Base-by-base conservation (phyloP, 2,888 invertebrate genomes). In the Acanthosepion esculentum region DNA sequence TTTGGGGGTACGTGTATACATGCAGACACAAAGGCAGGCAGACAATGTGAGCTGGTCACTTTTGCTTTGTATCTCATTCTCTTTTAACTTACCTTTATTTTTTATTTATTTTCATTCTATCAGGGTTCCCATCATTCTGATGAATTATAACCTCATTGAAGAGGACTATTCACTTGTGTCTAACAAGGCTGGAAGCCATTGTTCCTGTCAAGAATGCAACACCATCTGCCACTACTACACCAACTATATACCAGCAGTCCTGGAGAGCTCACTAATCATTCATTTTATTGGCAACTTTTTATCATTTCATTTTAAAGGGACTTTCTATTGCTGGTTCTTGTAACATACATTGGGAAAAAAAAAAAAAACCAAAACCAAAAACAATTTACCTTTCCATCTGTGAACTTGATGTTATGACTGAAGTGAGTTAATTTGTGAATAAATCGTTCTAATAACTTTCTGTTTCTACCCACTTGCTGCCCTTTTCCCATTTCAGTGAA, bases 91-190 rank as follows among this genome's bases (percentile, higher is more conserved):
- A n/a, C n/a, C n/a, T 15, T 59, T 59, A 59, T 59, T 59, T 59
- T 59, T 53, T 92, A 92, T 92, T 92, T 53, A n/a, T 93, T 93
- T 93, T 93, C 93, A 48, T 93, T n/a, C 53, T 93, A 48, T 50
- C 93, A 93, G 93, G 93, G 50, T 53, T 50, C 93, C 93, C 93
- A 93, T 93, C 93, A 93, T n/a, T 93, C 93, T 53, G 93, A 93
- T 93, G 93, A 93, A 93, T 93, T 93, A 93, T 93, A 93, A 93
- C 93, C 93, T 93, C 93, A 33, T 93, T 93, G 93, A 93, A 93
- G 93, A 93, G 93, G 93, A 50, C n/a, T 93, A 93, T 93, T 93
- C 93, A 48, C 50, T 93, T 93, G 50, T n/a, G n/a, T 53, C 93
- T 93, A 93, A 93, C 93, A 93, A 26, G 53, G 53, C 33, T 93